These are phyloP conservation scores for Cyclura pinguis DNA, from an alignment of 2,797 vertebrate species.

Conservation along the genomic window DNA sequence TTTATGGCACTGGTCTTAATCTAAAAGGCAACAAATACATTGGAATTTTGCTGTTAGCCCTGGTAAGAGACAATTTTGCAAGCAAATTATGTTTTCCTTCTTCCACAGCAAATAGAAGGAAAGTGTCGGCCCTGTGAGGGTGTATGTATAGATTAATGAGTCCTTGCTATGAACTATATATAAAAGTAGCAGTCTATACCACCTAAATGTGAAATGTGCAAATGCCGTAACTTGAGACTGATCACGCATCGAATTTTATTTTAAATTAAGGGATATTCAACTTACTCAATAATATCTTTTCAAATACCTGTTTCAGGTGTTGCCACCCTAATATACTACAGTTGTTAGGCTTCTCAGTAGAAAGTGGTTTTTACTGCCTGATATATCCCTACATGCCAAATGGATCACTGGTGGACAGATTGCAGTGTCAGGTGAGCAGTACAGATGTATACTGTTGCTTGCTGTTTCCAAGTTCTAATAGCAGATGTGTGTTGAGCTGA, in stretches of 20 bases:
- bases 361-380: constrained; percentile 73
- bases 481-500: background rate
- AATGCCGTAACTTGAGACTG: background rate
- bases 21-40: background rate
- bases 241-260: background rate
- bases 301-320: constrained; percentile 72
- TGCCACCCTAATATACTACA: constrained; percentile 79
- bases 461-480: constrained; percentile 10
- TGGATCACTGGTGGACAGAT: constrained; percentile 78
- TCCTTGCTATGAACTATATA: background rate
- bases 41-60: background rate
- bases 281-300: background rate
- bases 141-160: background rate
- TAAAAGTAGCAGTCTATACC: background rate
- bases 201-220: background rate
- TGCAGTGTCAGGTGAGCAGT: constrained; percentile 74
- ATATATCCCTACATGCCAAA: constrained; percentile 80
- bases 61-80: background rate
- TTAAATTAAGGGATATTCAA: background rate
- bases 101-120: background rate
- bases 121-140: background rate
- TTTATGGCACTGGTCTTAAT: background rate
- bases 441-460: rapidly evolving
- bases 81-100: background rate
- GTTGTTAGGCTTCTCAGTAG: constrained; percentile 79